These are phyloP conservation scores for Egretta garzetta DNA, from an alignment of 2,113 vertebrate species.

Conservation along the genomic window DNA sequence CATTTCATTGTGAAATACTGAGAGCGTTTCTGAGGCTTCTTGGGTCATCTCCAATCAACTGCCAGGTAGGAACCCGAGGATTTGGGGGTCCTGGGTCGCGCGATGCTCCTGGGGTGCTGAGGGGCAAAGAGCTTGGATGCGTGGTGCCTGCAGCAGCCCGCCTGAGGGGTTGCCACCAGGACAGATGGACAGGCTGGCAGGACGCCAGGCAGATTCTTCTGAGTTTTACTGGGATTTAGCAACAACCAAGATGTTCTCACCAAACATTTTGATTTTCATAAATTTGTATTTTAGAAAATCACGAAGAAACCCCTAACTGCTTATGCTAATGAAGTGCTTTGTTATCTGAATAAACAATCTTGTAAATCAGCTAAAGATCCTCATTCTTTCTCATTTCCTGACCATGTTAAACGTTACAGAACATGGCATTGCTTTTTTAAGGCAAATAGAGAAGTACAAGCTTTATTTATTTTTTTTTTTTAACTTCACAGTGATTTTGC, in stretches of 20 bases:
- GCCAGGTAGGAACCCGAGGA: background rate
- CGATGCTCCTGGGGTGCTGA: background rate
- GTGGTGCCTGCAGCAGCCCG: background rate
- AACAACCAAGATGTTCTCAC: background rate
- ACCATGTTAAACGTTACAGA: background rate
- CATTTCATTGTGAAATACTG: constrained; percentile 57
- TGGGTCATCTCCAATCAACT: constrained; percentile 26
- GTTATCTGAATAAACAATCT: background rate
- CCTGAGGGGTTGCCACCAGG: background rate
- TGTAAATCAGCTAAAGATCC: background rate
- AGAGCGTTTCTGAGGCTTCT: constrained; percentile 1
- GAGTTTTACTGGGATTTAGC: background rate
- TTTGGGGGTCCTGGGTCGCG: accelerated
- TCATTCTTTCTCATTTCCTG: background rate
- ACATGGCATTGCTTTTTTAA: background rate
- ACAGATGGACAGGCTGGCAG: background rate
- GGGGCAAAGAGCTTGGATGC: background rate
- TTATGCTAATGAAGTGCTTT: background rate
- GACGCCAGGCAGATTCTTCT: background rate
- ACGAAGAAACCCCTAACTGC: background rate
- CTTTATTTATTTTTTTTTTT: background rate
- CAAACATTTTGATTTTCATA: background rate
- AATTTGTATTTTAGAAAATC: background rate
- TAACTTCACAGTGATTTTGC: background rate
- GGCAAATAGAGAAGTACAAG: background rate